Conservation (phyloP, 2,888 invertebrate species). For the Hipparchia semele region DNA sequence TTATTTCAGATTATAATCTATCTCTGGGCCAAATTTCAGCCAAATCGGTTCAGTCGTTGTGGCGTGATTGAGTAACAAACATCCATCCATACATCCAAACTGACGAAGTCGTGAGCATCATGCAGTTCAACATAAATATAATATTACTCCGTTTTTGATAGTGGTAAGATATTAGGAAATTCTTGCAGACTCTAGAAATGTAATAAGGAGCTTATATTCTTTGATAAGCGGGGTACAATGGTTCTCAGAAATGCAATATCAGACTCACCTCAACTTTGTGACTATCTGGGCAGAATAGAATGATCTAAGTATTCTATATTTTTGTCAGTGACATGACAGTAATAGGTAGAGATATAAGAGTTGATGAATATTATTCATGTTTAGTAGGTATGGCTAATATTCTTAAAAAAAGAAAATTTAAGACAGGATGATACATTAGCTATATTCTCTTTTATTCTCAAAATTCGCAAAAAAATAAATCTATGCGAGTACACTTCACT, state of each 20-base stretch:
- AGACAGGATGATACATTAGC: too few species aligned
- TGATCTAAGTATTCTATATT: neutral
- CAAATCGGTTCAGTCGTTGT: too few species aligned
- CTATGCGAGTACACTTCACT: too few species aligned
- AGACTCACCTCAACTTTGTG: neutral
- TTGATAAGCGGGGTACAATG: neutral
- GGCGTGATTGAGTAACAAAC: too few species aligned
- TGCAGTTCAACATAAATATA: neutral
- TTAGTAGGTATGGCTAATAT: too few species aligned
- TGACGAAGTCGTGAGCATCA: neutral
- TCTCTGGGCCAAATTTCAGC: too few species aligned
- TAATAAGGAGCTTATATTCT: conserved; percentile 1
- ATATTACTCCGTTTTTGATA: neutral
- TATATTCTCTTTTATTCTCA: too few species aligned
- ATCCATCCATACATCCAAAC: neutral
- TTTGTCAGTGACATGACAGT: neutral
- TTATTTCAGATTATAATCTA: too few species aligned
- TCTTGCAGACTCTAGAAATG: neutral
- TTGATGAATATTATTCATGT: too few species aligned
- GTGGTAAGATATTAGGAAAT: neutral
- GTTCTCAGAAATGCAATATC: conserved; percentile 9
- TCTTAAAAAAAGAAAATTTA: too few species aligned
- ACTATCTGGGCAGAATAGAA: neutral
- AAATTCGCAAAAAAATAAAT: too few species aligned
- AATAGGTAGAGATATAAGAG: neutral